Evolutionary conservation across 2,888 invertebrate species (phyloP), one percentile per base, ranked within the genome.

Genomic region (Tetanocera ferruginea): DNA sequence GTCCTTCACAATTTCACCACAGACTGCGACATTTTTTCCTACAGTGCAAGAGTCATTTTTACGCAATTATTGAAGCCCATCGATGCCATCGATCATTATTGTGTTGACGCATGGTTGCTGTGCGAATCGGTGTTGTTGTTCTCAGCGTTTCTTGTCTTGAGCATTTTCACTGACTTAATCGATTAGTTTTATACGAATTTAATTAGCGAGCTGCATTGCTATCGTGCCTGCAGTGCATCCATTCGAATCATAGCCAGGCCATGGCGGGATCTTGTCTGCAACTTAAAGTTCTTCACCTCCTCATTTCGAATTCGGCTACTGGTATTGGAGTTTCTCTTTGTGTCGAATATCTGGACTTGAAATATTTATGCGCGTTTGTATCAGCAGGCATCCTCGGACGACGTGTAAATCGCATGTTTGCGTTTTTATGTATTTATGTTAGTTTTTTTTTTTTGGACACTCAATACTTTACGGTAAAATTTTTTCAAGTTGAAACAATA

Each of bases 151-250:
- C 64, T 28, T 25, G 64, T 52, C 49, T 49, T 19, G 64, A 78
- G 78, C 72, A 72, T 60, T 51, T n/a, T 31, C 66, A 37, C 75
- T 52, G 75, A 75, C 78, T 80, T 82, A 82, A 82, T 83, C 82
- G 81, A 83, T 83, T 82, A 82, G 82, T 83, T 82, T 82, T 82
- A 83, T 83, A 82, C 82, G 83, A 83, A 82, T 83, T 83, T 83
- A 83, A 83, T 83, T 83, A 83, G 82, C 80, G 80, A 81, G 78
- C 77, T 62, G 80, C 82, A 82, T 81, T 78, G 80, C 79, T 76
- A 79, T 75, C 82, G 80, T 80, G 81, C 80, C 79, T 80, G 76
- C 70, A 0, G 49, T 31, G 70, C 76, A 37, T 70, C n/a, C 73
- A 64, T 23, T 66, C 55, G 6, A 55, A 49, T 76, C 37, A 60